These are phyloP conservation scores for Drosophila sturtevanti DNA, from an alignment of 1,140 invertebrate genomes.

Conservation along the genomic window DNA sequence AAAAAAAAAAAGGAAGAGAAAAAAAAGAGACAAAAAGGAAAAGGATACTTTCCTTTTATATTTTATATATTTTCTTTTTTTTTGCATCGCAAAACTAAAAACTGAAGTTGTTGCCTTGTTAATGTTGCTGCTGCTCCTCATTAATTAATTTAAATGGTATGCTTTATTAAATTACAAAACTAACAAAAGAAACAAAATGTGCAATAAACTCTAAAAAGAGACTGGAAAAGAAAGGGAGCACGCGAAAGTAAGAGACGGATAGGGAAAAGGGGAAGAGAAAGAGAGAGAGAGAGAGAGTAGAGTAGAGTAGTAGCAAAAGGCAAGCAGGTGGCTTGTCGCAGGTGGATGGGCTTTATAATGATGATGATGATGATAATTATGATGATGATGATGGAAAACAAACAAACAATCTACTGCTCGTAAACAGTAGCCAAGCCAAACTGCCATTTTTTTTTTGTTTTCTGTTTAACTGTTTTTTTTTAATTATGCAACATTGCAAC, in stretches of 20 bases:
- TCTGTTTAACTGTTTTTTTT: slow-evolving; percentile 38
- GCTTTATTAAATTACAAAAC: slow-evolving; percentile 53
- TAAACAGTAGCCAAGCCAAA: slow-evolving; percentile 46
- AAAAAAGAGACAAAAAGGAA: too few relatives aligned
- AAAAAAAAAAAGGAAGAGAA: too few relatives aligned
- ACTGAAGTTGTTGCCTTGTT: slow-evolving; percentile 12
- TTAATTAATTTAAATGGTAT: slow-evolving; percentile 54
- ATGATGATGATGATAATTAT: too few relatives aligned
- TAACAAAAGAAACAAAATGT: slow-evolving; percentile 12
- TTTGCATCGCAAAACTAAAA: neutral
- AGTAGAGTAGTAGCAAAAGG: neutral
- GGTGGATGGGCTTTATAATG: neutral
- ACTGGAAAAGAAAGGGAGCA: neutral
- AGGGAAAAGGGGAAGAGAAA: neutral
- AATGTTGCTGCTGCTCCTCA: slow-evolving; percentile 12
- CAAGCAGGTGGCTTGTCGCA: neutral
- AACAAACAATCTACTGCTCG: slow-evolving; percentile 52
- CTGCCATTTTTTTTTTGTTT: neutral
- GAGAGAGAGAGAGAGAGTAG: neutral
- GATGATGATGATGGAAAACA: slow-evolving; percentile 34
- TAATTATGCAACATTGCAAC: slow-evolving; percentile 64
- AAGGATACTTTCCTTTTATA: neutral
- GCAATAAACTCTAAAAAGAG: neutral
- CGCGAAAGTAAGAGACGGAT: too few relatives aligned
- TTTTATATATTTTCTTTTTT: neutral